Conservation (phyloP, 1,140 invertebrate species). For the Dryas iulia region DNA sequence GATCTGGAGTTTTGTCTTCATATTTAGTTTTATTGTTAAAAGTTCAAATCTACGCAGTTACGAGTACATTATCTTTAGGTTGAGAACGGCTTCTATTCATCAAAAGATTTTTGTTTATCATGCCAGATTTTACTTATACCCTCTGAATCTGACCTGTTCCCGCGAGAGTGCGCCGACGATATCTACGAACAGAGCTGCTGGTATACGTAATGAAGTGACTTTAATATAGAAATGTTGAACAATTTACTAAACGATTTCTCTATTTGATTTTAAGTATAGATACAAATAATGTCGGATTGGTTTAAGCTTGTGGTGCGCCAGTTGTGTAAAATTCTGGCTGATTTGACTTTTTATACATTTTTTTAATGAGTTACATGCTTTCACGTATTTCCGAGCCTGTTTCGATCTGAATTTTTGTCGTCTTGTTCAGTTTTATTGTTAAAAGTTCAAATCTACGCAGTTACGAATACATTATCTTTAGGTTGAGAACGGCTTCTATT, state of each 20-base stretch:
- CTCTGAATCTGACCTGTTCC: constrained; percentile 2
- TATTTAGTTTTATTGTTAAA: no score
- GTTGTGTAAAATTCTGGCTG: neutral
- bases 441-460: no score
- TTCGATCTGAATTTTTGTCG: no score
- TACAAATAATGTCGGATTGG: neutral
- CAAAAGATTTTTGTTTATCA: no score
- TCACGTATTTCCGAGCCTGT: no score
- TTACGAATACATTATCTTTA: no score
- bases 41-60: no score
- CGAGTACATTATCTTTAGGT: no score
- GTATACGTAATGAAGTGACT: constrained; percentile 15
- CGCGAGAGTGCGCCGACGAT: neutral
- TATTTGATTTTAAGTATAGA: neutral
- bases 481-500: no score
- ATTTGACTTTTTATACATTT: neutral
- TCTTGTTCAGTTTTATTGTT: no score
- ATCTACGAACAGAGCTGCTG: constrained; percentile 10
- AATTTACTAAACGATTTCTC: neutral
- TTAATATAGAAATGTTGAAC: neutral
- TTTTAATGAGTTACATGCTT: neutral
- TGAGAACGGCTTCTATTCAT: no score
- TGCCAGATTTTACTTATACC: neutral
- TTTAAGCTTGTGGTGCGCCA: neutral
- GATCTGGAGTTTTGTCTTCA: no score